Base-by-base conservation (phyloP, 2,113 vertebrate genomes). In the Sialia sialis region DNA sequence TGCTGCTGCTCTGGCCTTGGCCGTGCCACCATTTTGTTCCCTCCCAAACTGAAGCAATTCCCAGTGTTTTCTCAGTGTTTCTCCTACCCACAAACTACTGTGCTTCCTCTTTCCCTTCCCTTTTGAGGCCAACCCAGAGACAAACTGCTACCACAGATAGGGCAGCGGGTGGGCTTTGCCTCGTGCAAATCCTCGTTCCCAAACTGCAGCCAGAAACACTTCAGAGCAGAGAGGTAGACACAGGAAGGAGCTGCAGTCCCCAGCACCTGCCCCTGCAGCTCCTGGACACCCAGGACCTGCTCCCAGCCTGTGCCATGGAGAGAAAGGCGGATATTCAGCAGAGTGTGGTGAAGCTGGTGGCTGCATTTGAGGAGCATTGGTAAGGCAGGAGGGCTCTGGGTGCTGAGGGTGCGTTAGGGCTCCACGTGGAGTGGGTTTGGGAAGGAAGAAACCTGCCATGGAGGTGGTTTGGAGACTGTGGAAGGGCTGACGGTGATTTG, bases 321-420 rank as follows among this genome's bases (percentile, higher is more conserved):
- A 34, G 13, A 44, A 38, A n/a, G 2, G 46, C 6, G 2, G 34
- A 60, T 6, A 9, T n/a, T 11, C 55, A 41, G 17, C 74, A 2
- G 41, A 76, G 55, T 0, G 96, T 98, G 90, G 78, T 83, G 86
- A 74, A 62, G 29, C 87, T 97, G 81, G 89, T 95, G 79, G 91
- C 95, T 54, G 77, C 44, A 6, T 97, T 98, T 75, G 97, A 98
- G 52, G 94, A 93, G 22, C 76, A 46, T 52, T 82, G 97, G 98
- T 98, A 98, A 66, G 77, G 66, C 52, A 27, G 30, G n/a, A 48
- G 26, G 22, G 2, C 48, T 29, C 70, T 67, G 78, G 62, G 51
- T 7, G 10, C 38, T 63, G 21, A 5, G 32, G 21, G 43, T 55
- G 8, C 4, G 0, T 49, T 38, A 43, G 38, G 63, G n/a, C 62